A percentile compares a stretch with the other conserved stretches of the same genome.
Conservation (phyloP, 1,140 invertebrate species). For the Apocrypta bakeri region DNA sequence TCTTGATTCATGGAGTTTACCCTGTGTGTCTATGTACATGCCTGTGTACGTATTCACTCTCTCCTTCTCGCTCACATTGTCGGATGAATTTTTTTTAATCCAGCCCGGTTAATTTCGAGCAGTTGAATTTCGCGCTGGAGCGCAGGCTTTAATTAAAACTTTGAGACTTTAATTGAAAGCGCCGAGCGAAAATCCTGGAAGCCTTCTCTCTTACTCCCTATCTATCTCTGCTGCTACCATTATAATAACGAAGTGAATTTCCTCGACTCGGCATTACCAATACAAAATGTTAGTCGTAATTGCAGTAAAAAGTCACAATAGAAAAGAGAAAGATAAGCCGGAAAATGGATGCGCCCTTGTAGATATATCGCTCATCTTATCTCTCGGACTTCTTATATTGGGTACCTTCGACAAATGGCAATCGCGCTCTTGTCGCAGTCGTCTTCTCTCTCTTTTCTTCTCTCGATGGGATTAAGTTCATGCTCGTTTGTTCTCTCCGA, state of each 20-base stretch:
- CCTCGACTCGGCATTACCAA: not conserved
- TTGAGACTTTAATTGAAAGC: constrained; percentile 51
- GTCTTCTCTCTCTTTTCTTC: constrained; percentile 44
- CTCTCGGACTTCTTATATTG: constrained; percentile 52
- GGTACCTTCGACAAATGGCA: constrained; percentile 58
- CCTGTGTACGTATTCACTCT: not conserved
- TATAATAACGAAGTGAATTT: constrained; percentile 41
- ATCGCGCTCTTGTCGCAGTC: constrained; percentile 54
- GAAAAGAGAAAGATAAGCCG: not conserved
- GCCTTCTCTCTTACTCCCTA: not conserved
- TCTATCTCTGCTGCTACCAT: not conserved
- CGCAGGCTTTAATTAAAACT: constrained; percentile 49
- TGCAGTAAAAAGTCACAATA: not conserved
- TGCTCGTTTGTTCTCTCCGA: constrained; percentile 7
- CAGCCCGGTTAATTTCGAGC: constrained; percentile 38
- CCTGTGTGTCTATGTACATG: not conserved
- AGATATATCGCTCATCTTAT: constrained; percentile 25
- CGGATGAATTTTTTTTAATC: constrained; percentile 31
- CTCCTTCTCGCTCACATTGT: not conserved
- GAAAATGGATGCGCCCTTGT: constrained; percentile 21
- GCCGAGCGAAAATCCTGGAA: constrained; percentile 29
- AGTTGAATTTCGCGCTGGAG: constrained; percentile 40
- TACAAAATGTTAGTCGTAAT: constrained; percentile 3
- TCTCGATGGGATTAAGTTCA: constrained; percentile 48
- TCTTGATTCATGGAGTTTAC: constrained; percentile 46